Evolutionary conservation across 2,888 invertebrate genomes (phyloP), one percentile per base, ranked within the genome.

Genomic region (Drosophila niveifrons): DNA sequence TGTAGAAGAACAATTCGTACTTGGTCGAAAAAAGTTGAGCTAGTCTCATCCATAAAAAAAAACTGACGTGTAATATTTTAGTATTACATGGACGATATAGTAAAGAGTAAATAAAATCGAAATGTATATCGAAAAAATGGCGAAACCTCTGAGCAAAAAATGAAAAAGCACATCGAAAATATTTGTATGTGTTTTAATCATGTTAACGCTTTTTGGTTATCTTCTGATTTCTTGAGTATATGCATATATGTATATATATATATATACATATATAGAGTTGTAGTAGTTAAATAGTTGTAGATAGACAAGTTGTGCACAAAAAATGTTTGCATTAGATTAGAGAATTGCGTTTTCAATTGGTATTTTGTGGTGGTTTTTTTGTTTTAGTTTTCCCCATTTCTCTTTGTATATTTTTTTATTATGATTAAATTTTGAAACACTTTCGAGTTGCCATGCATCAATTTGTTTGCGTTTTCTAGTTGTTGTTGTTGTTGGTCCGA

Each of bases 141-240:
- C 61, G 62, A 76, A 70, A 75, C 65, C 64, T 75, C 58, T 75
- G 71, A 62, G 80, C 44, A 72, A 62, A 23, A 29, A 70, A 15
- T 36, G 18, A 72, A 75, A 75, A 82, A 80, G 76, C 82, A 72
- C 76, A 79, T 82, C 67, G 67, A 83, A 78, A 81, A 74, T 47
- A 66, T 41, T 13, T 48, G 15, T 18, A 13, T 47, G 13, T 52
- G 23, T 23, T n/a, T 36, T 15, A 15, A 36, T 41, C 13, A 51
- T 58, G 59, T 66, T 68, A 46, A 75, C 46, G 39, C 15, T 41
- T 10, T 11, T 41, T 15, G 46, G 81, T 70, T 86, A 86, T 72
- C 48, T 36, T 36, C 34, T 36, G 34, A n/a, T 11, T 23, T 23
- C 23, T 36, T 50, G 69, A 80, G 57, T 76, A 67, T 57, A 82